phyloP scores from a whole-genome alignment of 2,113 vertebrate species.

The Dicrurus megarhynchus region DNA sequence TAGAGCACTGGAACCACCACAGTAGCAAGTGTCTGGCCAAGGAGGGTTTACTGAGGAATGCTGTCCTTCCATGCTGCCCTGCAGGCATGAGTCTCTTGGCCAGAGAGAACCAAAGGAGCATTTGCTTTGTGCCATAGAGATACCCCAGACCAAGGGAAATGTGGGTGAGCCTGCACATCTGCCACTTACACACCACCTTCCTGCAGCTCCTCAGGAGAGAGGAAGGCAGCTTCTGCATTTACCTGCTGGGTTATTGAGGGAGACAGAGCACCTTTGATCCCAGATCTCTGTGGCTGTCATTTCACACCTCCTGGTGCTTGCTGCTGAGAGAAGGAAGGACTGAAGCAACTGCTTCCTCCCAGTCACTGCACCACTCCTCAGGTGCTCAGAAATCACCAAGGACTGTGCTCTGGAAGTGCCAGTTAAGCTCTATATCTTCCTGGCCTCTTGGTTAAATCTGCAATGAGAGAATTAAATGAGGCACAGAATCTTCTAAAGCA shows the following conservation, averaged over 20 bases:
- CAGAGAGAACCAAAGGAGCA: background rate
- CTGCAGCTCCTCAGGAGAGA: background rate
- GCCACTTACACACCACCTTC: background rate
- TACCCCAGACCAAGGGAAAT: background rate
- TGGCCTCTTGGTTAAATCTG: background rate
- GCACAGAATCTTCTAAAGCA: background rate
- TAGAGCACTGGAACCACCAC: background rate
- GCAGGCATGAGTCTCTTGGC: background rate
- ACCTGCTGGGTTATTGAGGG: rapidly evolving
- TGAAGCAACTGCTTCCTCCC: background rate
- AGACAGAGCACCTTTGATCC: background rate
- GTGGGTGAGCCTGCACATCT: background rate
- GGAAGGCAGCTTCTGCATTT: background rate
- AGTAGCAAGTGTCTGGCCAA: background rate
- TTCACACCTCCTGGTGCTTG: background rate
- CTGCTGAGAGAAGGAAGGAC: background rate
- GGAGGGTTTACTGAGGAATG: background rate
- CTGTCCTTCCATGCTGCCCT: background rate
- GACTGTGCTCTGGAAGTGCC: rapidly evolving
- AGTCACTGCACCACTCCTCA: background rate
- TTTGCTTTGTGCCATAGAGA: background rate
- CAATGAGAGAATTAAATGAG: background rate
- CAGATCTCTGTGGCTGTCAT: rapidly evolving
- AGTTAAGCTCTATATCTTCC: background rate
- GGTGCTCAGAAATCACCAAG: background rate